Conservation (phyloP, 2,113 vertebrate species). For the Talpa occidentalis region DNA sequence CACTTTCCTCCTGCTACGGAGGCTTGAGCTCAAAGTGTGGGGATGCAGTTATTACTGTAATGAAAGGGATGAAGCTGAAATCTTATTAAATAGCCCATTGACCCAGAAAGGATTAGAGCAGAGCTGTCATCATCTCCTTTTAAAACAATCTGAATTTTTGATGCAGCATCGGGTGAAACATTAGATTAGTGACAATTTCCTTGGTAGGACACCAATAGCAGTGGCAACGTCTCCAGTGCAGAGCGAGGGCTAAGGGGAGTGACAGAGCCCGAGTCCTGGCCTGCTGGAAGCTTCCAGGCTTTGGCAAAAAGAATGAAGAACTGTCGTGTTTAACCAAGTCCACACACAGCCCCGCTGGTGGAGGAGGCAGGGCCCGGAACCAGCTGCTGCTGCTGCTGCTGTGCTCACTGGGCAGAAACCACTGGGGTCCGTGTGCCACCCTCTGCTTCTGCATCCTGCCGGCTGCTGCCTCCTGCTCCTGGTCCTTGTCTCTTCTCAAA, state of each 20-base stretch:
- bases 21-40: background rate
- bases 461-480: too few species aligned
- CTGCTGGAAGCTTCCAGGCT: background rate
- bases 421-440: too few species aligned
- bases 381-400: too few species aligned
- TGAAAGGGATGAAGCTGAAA: background rate
- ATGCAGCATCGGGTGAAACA: background rate
- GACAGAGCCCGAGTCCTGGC: accelerated
- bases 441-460: too few species aligned
- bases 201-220: background rate
- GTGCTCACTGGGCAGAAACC: too few species aligned
- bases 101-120: slow-evolving; percentile 41
- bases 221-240: background rate
- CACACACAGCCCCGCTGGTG: background rate
- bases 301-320: background rate
- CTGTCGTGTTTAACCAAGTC: background rate
- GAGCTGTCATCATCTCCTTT: background rate
- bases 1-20: background rate
- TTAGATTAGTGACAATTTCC: background rate
- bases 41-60: background rate
- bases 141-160: background rate
- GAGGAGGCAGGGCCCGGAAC: too few species aligned
- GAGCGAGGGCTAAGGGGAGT: accelerated
- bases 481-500: too few species aligned
- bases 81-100: slow-evolving; percentile 58